A percentile compares a stretch with the other conserved stretches of the same genome.
These are phyloP conservation scores for Suillia variegata DNA, from an alignment of 2,888 invertebrate genomes.

Conservation along the genomic window DNA sequence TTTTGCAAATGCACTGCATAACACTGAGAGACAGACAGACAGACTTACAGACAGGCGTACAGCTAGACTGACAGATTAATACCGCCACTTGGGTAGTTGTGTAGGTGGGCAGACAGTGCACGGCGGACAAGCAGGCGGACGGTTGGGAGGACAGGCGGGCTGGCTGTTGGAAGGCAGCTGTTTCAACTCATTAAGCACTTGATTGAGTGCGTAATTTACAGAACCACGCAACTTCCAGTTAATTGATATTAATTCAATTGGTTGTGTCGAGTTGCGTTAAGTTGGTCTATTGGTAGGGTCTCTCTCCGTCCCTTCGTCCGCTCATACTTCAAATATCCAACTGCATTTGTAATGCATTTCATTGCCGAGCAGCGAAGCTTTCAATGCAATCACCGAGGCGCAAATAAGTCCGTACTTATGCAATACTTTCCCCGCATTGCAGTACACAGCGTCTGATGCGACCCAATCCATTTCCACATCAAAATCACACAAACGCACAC, in stretches of 20 bases:
- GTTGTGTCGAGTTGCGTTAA: not conserved
- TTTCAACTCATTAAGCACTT: conserved; percentile 53
- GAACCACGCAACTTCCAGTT: conserved; percentile 51
- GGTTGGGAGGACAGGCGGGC: no score
- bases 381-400: not conserved
- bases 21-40: not conserved
- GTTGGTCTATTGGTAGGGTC: no score
- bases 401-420: not conserved
- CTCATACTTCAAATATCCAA: no score
- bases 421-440: not conserved
- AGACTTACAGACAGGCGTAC: not conserved
- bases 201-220: conserved; percentile 54
- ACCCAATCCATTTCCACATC: not conserved
- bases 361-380: not conserved
- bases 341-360: not conserved
- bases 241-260: conserved; percentile 54
- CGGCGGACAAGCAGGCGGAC: no score
- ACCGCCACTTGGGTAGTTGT: not conserved
- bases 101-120: not conserved
- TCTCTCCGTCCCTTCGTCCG: no score
- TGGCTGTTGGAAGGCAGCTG: conserved; percentile 51
- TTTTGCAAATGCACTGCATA: no score
- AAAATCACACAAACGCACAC: not conserved
- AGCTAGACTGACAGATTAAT: not conserved
- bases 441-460: not conserved